Evolutionary conservation across 1,140 invertebrate species (phyloP), one percentile per base, ranked within the genome.

Genomic region (Solenopsis fugax): DNA sequence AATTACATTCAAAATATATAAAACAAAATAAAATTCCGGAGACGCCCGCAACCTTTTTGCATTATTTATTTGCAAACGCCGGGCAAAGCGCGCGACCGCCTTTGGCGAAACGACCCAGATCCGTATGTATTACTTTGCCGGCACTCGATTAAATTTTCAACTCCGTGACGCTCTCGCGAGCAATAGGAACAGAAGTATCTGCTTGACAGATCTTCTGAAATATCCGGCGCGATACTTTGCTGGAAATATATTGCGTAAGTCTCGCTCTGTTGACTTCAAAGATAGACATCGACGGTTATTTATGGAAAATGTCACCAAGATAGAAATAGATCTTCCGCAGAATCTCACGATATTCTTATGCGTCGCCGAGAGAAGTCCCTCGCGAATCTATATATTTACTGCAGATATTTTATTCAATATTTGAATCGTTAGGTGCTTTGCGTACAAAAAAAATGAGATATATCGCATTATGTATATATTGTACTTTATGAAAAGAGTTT

Each of bases 251-350:
- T 75, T 73, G 67, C 67, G 54, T 73, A 41, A 34, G 54, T 37
- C 69, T 54, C 67, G 80, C 67, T 75, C 69, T 71, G 24, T 10
- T 60, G 69, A 84, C 69, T 84, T 84, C 54, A 75, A 84, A 84
- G 80, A 84, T 75, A 84, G 80, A 84, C 80, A 81, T 81, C 65
- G 78, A 71, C 80, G 80, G 69, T 84, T 84, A 84, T 84, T 84
- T 84, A 84, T 75, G 69, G 41, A 75, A 84, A 75, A 84, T 82
- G 80, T 84, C 69, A 75, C 41, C 80, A 24, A 84, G 54, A 50
- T 84, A 84, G 54, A 84, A 84, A 62, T 84, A 37, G 80, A 84
- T 82, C 67, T 82, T 48, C 52, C 37, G 54, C 41, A 34, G 41
- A 73, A 82, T 73, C 54, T 60, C n/a, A 84, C 60, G 56, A 84